Conservation (phyloP, 1,140 invertebrate species). For the Choristoneura fumiferana region DNA sequence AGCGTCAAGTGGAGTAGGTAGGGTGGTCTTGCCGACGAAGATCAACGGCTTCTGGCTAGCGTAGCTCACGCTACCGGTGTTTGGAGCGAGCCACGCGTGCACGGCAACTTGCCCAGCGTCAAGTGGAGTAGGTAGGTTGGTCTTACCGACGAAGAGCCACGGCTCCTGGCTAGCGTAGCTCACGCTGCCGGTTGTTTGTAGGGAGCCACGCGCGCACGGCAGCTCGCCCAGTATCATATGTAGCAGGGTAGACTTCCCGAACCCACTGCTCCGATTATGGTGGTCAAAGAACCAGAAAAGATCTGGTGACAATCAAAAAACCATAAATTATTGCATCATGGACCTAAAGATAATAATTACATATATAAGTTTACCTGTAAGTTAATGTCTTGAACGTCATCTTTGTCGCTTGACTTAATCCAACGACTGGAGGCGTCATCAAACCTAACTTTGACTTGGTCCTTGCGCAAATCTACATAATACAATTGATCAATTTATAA, state of each 20-base stretch:
- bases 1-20: not conserved
- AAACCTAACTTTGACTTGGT: conserved; percentile 47
- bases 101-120: no score
- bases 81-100: no score
- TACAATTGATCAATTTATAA: not conserved
- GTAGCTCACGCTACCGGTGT: conserved; percentile 84
- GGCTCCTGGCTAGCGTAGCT: conserved; percentile 88
- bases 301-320: conserved; percentile 37
- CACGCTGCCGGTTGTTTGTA: conserved; percentile 80
- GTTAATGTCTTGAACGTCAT: conserved; percentile 52
- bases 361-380: conserved; percentile 50
- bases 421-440: conserved; percentile 54
- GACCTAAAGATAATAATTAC: conserved; percentile 1
- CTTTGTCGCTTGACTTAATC: conserved; percentile 48
- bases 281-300: conserved; percentile 43
- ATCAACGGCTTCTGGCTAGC: conserved; percentile 88
- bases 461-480: conserved; percentile 30
- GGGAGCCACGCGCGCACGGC: conserved; percentile 80
- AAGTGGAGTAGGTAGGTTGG: conserved; percentile 21
- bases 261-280: conserved; percentile 63
- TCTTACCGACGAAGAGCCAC: conserved; percentile 84
- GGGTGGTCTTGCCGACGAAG: conserved; percentile 79
- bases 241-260: conserved; percentile 83
- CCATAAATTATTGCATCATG: not conserved
- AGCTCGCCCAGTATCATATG: conserved; percentile 86